phyloP scores from a whole-genome alignment of 2,113 vertebrate species.

The Xenopus tropicalis region UCB_Xtro_10.0 CM004447.2:21798501-21799000 shows the following conservation, averaged over 20 bases:
- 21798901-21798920: constrained; percentile 52
- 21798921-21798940: constrained; percentile 55
- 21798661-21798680: constrained; percentile 3
- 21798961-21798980: constrained; percentile 63
- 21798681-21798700: constrained; percentile 11
- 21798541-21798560: too few species aligned
- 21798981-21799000: constrained; percentile 52
- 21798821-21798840: constrained; percentile 50
- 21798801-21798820: constrained; percentile 45
- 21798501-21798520: too few species aligned
- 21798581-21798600: constrained; percentile 1
- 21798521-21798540: too few species aligned
- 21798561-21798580: not conserved
- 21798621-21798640: constrained; percentile 2
- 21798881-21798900: constrained; percentile 44
- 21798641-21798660: constrained; percentile 4
- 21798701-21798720: constrained; percentile 29
- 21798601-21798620: constrained; percentile 4
- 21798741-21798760: constrained; percentile 50
- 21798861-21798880: constrained; percentile 50
- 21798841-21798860: constrained; percentile 47
- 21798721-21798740: constrained; percentile 25
- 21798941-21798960: constrained; percentile 64
- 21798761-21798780: constrained; percentile 45
- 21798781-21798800: constrained; percentile 49